phyloP scores from a whole-genome alignment of 1,140 invertebrate species.

The Lordiphosa collinella region DNA sequence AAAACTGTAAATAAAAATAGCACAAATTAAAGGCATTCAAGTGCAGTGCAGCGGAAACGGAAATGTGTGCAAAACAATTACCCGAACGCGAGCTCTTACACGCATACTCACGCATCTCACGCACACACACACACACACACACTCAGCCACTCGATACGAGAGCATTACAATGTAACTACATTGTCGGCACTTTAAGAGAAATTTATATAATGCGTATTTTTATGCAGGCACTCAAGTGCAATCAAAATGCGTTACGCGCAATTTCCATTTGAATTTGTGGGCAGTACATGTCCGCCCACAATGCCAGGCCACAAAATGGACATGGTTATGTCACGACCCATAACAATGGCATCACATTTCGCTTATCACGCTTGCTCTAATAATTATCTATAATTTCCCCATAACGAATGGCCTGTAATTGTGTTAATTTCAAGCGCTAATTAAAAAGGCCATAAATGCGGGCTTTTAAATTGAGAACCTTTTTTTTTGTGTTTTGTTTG shows the following conservation, averaged over 20 bases:
- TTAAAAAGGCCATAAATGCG: constrained; percentile 49
- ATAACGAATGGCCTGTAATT: constrained; percentile 32
- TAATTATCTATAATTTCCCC: constrained; percentile 40
- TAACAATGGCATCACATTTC: constrained; percentile 1
- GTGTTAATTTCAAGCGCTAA: constrained; percentile 47
- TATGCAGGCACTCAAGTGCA: constrained; percentile 69
- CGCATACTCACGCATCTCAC: constrained; percentile 7
- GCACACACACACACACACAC: constrained; percentile 4
- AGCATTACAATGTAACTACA: constrained; percentile 26
- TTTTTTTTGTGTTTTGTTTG: too few species aligned
- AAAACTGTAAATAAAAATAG: constrained; percentile 60
- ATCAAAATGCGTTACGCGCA: constrained; percentile 68
- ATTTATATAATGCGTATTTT: constrained; percentile 68
- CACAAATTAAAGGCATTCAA: constrained; percentile 67
- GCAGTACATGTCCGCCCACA: constrained; percentile 14
- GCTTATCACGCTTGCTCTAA: constrained; percentile 4
- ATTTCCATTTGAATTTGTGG: constrained; percentile 48
- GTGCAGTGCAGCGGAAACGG: constrained; percentile 69
- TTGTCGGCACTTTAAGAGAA: constrained; percentile 50
- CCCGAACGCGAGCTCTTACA: constrained; percentile 34
- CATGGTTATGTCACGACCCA: constrained; percentile 32
- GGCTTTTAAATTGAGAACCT: constrained; percentile 27
- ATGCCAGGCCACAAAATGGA: constrained; percentile 47
- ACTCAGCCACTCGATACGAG: constrained; percentile 10
- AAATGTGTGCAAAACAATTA: constrained; percentile 71